Conservation (phyloP, 2,113 vertebrate genomes). For the Alexandromys fortis region DNA sequence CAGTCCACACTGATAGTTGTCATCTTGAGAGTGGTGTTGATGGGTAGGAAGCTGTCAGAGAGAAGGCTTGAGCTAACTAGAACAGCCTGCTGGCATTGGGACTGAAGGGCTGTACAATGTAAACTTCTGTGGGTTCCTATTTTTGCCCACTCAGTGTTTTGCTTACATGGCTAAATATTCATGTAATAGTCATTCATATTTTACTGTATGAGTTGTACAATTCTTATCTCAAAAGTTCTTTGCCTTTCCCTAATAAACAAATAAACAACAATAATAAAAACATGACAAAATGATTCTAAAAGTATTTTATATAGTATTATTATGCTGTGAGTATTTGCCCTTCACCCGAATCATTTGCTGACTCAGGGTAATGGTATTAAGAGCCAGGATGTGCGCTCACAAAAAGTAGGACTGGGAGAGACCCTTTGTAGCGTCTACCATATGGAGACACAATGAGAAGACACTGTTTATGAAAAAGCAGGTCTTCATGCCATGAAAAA, state of each 20-base stretch:
- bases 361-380: background rate
- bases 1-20: background rate
- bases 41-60: background rate
- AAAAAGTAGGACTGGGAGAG: background rate
- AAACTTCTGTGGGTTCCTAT: rapidly evolving
- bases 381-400: background rate
- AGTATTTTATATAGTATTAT: background rate
- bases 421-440: rapidly evolving
- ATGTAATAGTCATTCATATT: background rate
- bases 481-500: background rate
- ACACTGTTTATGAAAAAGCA: background rate
- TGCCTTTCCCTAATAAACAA: background rate
- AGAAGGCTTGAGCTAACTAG: background rate
- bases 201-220: background rate
- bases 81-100: background rate
- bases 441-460: background rate
- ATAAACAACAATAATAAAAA: background rate
- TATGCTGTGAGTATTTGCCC: background rate
- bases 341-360: background rate
- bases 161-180: background rate
- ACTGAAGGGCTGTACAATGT: background rate
- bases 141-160: background rate
- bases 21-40: background rate
- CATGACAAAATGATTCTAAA: background rate
- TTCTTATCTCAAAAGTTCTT: background rate